Conservation (phyloP, 2,113 vertebrate genomes). For the Chauna torquata region DNA sequence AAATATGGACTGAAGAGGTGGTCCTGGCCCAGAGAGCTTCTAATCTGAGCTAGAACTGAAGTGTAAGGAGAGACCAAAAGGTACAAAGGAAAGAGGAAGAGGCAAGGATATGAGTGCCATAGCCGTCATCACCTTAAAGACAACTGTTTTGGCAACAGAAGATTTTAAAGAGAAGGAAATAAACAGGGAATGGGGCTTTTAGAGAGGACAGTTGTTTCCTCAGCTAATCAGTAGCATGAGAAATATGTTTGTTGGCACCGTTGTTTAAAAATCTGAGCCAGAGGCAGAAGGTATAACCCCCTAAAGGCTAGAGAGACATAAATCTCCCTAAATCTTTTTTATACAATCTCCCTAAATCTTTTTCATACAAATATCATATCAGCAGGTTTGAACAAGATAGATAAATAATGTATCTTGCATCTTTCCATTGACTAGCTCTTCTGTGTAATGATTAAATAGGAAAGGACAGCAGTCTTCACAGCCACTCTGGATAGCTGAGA, state of each 20-base stretch:
- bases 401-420: not conserved
- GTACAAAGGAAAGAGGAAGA: not conserved
- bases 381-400: not conserved
- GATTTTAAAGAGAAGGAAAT: not conserved
- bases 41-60: not conserved
- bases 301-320: not conserved
- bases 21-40: not conserved
- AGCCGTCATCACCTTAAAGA: not conserved
- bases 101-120: not conserved
- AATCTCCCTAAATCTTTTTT: not conserved
- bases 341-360: not conserved
- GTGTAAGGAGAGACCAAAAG: not conserved
- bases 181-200: not conserved
- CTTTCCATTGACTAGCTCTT: not conserved
- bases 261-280: not conserved
- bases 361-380: not conserved
- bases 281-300: not conserved
- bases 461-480: not conserved
- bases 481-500: not conserved
- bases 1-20: not conserved
- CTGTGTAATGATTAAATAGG: not conserved
- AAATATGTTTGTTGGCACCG: not conserved
- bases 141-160: not conserved
- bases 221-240: accelerated
- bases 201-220: not conserved